Conservation (phyloP, 2,888 invertebrate genomes). For the Incurvaria masculella region DNA sequence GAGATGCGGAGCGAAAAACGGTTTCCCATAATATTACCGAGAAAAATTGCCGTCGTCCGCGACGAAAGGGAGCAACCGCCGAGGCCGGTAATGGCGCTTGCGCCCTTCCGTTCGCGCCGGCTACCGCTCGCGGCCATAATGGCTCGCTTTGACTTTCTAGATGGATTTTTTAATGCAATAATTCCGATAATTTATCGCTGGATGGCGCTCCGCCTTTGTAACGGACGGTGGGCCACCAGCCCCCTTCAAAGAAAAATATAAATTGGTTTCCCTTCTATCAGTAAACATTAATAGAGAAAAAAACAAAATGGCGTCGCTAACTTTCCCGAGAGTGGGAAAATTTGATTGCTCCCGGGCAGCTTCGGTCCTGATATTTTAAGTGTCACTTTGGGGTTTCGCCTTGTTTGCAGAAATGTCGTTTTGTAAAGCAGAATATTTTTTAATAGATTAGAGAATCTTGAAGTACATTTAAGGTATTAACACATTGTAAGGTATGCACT, state of each 20-base stretch:
- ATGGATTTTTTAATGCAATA: constrained; percentile 74
- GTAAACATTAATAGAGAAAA: constrained; percentile 28
- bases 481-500: no score
- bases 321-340: not conserved
- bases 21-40: constrained; percentile 40
- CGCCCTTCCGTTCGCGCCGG: constrained; percentile 8
- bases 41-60: constrained; percentile 26
- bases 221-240: constrained; percentile 24
- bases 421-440: no score
- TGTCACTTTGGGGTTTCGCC: not conserved
- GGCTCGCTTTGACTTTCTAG: constrained; percentile 65
- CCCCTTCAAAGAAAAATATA: constrained; percentile 18
- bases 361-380: not conserved
- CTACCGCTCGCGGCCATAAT: constrained; percentile 34
- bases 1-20: constrained; percentile 29
- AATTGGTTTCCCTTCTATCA: constrained; percentile 51
- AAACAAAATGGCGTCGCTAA: not conserved
- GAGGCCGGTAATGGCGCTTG: constrained; percentile 6
- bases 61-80: constrained; percentile 24
- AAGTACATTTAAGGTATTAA: no score
- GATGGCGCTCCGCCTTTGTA: constrained; percentile 48
- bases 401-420: not conserved
- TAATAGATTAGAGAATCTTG: no score
- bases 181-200: constrained; percentile 63
- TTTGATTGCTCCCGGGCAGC: not conserved